Conservation (phyloP, 92 coral and sea anemone genomes). For the Siderastrea siderea region DNA sequence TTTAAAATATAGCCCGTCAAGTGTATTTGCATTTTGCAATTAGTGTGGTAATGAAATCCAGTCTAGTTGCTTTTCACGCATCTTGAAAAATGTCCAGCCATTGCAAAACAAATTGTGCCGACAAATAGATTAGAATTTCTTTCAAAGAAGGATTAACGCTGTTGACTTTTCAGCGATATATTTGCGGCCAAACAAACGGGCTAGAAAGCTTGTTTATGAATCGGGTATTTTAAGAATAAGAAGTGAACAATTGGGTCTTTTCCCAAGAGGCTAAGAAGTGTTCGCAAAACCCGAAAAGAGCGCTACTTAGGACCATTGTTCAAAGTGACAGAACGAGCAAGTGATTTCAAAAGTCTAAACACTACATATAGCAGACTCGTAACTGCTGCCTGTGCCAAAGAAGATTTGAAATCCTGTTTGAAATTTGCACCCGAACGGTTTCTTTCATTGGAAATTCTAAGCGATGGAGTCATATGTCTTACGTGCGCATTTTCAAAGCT, state of each 20-base stretch:
- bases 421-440: neutral
- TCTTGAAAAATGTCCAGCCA: neutral
- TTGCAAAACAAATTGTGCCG: neutral
- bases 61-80: neutral
- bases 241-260: slow-evolving; percentile 8
- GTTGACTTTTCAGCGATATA: neutral
- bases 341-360: neutral
- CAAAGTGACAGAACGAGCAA: neutral
- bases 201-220: neutral
- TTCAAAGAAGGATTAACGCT: neutral
- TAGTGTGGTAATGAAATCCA: neutral
- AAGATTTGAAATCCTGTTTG: neutral
- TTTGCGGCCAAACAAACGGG: neutral
- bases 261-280: slow-evolving; percentile 25
- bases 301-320: slow-evolving; percentile 18
- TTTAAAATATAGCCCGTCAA: neutral
- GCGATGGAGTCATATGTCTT: neutral
- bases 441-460: neutral
- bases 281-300: slow-evolving; percentile 7
- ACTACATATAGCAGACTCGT: neutral
- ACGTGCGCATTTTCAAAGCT: neutral
- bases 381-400: neutral
- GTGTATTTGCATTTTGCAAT: slow-evolving; percentile 32
- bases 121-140: neutral
- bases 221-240: neutral